Conservation (phyloP, 2,113 vertebrate genomes). For the Lota lota region DNA sequence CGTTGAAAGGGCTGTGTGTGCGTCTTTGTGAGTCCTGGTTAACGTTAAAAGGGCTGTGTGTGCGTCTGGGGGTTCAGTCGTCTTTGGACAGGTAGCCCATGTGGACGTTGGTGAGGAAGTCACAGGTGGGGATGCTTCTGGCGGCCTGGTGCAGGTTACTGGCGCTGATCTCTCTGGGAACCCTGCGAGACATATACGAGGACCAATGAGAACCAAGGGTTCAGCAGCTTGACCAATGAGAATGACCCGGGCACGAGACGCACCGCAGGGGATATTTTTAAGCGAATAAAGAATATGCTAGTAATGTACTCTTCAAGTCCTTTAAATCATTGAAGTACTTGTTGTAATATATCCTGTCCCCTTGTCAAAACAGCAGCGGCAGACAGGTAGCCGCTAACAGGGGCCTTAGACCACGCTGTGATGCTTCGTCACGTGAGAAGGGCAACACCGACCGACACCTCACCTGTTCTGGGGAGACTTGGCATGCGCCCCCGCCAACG, state of each 20-base stretch:
- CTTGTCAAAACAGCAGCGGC: too few species aligned
- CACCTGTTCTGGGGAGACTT: conserved; percentile 90
- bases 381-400: too few species aligned
- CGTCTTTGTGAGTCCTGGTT: not conserved
- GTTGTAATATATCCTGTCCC: too few species aligned
- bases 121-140: conserved; percentile 87
- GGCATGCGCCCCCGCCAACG: conserved; percentile 83
- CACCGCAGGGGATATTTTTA: too few species aligned
- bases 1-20: too few species aligned
- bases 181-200: conserved; percentile 63
- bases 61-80: conserved; percentile 28
- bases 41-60: not conserved
- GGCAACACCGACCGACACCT: conserved; percentile 4
- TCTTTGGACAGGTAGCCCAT: conserved; percentile 84
- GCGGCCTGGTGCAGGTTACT: conserved; percentile 95
- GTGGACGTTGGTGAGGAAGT: conserved; percentile 92
- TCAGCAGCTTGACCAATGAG: not conserved
- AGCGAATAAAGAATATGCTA: too few species aligned
- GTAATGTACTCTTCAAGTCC: too few species aligned
- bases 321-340: too few species aligned
- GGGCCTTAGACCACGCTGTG: too few species aligned
- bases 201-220: not conserved
- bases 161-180: conserved; percentile 89
- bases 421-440: too few species aligned
- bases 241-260: too few species aligned